Base-by-base conservation (phyloP, 2,797 vertebrate species). In the Ciconia nigra region DNA sequence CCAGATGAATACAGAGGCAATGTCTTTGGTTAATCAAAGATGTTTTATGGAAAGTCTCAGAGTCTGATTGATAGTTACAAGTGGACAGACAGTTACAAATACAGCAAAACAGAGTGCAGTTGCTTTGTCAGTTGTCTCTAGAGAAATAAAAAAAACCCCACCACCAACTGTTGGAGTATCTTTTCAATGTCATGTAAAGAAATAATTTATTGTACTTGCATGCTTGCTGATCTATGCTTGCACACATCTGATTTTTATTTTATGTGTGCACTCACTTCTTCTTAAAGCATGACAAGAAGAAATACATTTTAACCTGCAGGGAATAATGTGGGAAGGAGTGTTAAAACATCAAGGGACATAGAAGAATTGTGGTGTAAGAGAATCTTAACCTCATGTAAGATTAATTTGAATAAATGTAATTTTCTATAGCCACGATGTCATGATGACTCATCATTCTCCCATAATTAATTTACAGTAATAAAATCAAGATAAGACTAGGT, bases 381-480 rank as follows among this genome's bases (percentile, higher is more conserved):
- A 89, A 92, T 83, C 61, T 95, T 94, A 92, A 87, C 86, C 67
- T 95, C 67, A 69, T 74, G 35, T 72, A 96, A 81, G 52, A 94
- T 87, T 95, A 95, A 96, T 96, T 87, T 92, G 71, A 89, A 92
- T 94, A 95, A 96, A 97, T 90, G 63, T 51, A 90, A 92, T 93
- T 96, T 92, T 94, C 78, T 85, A 65, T 85, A 86, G 13, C 61
- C 44, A 79, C 18, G 1, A 93, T 86, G 79, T 77, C 89, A 83
- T 87, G 83, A 95, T 94, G 91, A 96, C 70, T 96, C 91, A 96
- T 88, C 87, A 87, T 71, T 88, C 39, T 91, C 35, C 11, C 33
- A 33, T 95, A 96, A 97, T 95, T 95, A 93, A 96, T 89, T 97
- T 97, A 88, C 51, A 42, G n/a, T 94, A 95, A 96, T 94, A 92